Evolutionary conservation across 2,113 vertebrate species (phyloP).

Genomic region (Protomyctophum bolini): DNA sequence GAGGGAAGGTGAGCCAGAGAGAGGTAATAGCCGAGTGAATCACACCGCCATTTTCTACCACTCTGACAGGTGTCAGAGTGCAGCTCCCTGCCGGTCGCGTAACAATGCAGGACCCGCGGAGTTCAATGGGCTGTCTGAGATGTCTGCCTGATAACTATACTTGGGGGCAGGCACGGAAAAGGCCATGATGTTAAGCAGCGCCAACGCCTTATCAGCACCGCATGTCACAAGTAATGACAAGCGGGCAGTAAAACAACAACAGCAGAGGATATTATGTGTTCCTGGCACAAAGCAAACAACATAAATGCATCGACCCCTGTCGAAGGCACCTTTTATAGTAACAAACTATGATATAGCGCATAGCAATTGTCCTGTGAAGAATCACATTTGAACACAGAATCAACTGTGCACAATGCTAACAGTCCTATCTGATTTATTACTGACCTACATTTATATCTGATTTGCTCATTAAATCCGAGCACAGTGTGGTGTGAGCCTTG

Average conservation of each 20-base stretch:
- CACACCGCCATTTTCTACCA: constrained; percentile 65
- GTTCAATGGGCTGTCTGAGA: constrained; percentile 25
- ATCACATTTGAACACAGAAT: too few species aligned
- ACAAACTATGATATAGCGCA: too few species aligned
- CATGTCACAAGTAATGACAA: constrained; percentile 48
- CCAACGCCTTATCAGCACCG: constrained; percentile 36
- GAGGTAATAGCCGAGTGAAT: constrained; percentile 49
- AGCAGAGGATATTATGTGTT: neutral
- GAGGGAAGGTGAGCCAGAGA: constrained; percentile 12
- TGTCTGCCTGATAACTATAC: constrained; percentile 65
- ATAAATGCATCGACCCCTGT: neutral
- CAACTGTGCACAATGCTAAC: too few species aligned
- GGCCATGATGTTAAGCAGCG: constrained; percentile 42
- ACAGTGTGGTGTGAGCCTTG: too few species aligned
- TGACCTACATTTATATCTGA: too few species aligned
- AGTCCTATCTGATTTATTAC: too few species aligned
- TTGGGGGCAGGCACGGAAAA: constrained; percentile 42
- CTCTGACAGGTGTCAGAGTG: constrained; percentile 59
- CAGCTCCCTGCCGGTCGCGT: constrained; percentile 45
- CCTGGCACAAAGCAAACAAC: neutral
- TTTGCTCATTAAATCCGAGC: too few species aligned
- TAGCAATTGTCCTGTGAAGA: too few species aligned
- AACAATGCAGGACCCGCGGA: constrained; percentile 43
- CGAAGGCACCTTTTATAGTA: neutral
- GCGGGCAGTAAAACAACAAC: neutral